Conservation (phyloP, 2,888 invertebrate genomes). For the Eristalis pertinax region DNA sequence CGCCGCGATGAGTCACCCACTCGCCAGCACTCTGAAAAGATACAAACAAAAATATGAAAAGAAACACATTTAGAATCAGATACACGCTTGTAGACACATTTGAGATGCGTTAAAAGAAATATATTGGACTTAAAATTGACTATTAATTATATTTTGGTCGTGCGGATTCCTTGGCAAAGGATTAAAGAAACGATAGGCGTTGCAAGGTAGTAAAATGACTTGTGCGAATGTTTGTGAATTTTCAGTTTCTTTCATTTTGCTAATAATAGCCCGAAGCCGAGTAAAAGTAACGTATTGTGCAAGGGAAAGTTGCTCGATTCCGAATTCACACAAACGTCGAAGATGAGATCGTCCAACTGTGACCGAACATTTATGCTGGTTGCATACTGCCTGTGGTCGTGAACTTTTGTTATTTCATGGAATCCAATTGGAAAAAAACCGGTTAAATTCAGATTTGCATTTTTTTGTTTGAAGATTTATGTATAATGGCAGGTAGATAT, state of each 20-base stretch:
- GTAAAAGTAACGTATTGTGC: background rate
- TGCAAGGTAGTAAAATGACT: background rate
- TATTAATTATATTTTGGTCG: background rate
- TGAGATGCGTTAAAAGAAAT: background rate
- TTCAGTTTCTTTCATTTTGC: background rate
- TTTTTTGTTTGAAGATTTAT: background rate
- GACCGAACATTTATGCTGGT: background rate
- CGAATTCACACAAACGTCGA: background rate
- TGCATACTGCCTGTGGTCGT: background rate
- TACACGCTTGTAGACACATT: background rate
- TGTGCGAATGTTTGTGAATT: background rate
- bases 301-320: background rate
- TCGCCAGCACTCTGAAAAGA: constrained; percentile 54
- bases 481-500: background rate
- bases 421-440: background rate
- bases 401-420: background rate
- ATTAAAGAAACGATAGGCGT: background rate
- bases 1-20: constrained; percentile 50
- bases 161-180: background rate
- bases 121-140: background rate
- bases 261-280: background rate
- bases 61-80: constrained; percentile 19
- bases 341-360: background rate
- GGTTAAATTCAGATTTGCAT: background rate
- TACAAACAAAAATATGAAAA: constrained; percentile 18